phyloP scores from a whole-genome alignment of 2,888 invertebrate species.

The Thyatira batis region DNA sequence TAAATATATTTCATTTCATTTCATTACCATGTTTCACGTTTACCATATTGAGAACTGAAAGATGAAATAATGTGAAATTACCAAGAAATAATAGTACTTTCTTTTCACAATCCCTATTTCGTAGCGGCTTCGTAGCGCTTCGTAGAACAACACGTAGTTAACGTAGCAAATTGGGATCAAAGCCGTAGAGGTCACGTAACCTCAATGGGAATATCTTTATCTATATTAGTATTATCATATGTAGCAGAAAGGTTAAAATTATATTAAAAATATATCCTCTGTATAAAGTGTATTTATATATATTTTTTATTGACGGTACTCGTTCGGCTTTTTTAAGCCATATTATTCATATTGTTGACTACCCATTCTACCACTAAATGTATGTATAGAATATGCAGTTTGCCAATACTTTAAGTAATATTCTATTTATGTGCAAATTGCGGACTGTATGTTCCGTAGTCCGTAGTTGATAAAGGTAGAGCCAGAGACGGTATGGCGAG shows the following conservation, averaged over 20 bases:
- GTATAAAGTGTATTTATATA: background rate
- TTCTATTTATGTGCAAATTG: background rate
- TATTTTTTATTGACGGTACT: background rate
- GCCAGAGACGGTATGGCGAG: background rate
- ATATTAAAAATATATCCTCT: background rate
- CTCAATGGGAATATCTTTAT: background rate
- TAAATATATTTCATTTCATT: too few relatives aligned
- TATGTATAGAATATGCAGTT: background rate
- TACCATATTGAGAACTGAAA: too few relatives aligned
- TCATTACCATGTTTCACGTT: too few relatives aligned
- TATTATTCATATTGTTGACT: too few relatives aligned
- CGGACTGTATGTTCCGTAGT: background rate
- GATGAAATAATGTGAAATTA: too few relatives aligned
- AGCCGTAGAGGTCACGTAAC: background rate
- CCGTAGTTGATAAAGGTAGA: background rate
- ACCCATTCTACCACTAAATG: too few relatives aligned
- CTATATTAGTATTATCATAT: background rate
- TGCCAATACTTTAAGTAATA: background rate
- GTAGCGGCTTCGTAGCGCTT: conserved; percentile 25
- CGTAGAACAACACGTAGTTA: conserved; percentile 25
- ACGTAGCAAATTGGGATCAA: conserved; percentile 1
- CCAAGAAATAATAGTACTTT: background rate
- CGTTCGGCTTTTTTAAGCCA: too few relatives aligned
- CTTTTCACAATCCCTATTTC: conserved; percentile 6
- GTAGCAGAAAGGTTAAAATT: background rate